Evolutionary conservation across 2,113 vertebrate genomes (phyloP).

Genomic region (Pelodiscus sinensis): DNA sequence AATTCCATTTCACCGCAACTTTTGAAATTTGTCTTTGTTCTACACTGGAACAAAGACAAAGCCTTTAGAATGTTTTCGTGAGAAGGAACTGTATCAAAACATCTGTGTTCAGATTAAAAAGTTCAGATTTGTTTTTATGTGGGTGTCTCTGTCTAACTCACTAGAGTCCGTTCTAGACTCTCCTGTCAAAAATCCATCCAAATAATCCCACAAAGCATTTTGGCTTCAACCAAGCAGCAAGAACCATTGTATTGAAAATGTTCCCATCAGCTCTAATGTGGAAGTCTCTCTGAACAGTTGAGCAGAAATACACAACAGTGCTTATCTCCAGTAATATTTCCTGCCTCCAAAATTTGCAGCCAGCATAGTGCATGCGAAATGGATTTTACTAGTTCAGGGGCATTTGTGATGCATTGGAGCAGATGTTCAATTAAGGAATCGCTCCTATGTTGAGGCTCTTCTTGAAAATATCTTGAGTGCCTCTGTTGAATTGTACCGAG

Average conservation of each 20-base stretch:
- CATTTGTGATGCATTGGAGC: neutral
- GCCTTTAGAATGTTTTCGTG: neutral
- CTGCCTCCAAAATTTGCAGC: neutral
- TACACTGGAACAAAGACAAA: neutral
- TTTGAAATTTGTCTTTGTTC: neutral
- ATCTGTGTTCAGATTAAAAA: neutral
- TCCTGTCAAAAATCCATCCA: neutral
- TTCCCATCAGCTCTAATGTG: neutral
- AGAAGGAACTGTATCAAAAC: neutral
- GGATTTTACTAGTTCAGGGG: neutral
- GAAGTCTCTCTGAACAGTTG: neutral
- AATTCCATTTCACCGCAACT: neutral
- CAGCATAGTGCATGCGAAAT: neutral
- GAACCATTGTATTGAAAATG: neutral
- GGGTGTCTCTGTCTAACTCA: neutral
- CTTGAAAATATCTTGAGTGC: neutral
- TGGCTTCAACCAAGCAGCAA: neutral
- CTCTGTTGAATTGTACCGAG: neutral
- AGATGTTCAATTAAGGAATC: neutral
- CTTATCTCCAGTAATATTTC: neutral
- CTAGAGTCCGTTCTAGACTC: neutral
- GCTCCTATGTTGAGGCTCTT: neutral
- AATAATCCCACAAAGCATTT: neutral
- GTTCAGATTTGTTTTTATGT: neutral
- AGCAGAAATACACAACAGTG: neutral